Conservation (phyloP, 2,113 vertebrate genomes). For the Calyptomena viridis region DNA sequence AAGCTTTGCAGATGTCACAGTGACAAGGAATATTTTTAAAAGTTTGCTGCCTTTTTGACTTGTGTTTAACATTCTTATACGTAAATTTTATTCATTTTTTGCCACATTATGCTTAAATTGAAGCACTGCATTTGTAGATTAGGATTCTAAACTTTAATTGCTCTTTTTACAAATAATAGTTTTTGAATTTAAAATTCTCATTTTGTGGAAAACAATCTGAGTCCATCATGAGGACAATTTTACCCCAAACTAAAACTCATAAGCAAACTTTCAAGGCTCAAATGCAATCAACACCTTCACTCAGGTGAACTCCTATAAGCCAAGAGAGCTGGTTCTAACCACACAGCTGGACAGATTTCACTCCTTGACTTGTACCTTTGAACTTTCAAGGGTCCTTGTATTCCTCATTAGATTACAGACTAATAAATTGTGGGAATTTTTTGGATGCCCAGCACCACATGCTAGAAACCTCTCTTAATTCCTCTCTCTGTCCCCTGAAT, state of each 20-base stretch:
- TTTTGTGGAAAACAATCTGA: not conserved
- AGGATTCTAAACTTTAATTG: not conserved
- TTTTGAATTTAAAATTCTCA: not conserved
- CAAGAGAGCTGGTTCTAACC: not conserved
- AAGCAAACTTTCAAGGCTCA: not conserved
- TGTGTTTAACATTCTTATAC: not conserved
- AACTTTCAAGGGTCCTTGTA: not conserved
- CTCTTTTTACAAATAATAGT: not conserved
- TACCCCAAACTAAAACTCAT: not conserved
- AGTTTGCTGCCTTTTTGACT: not conserved
- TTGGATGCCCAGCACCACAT: not conserved
- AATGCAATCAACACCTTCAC: not conserved
- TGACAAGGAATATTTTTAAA: not conserved
- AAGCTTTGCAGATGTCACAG: not conserved
- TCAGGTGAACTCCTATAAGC: not conserved
- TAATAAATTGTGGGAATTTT: not conserved
- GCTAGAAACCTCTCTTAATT: not conserved
- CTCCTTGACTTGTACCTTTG: not conserved
- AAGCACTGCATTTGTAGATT: not conserved
- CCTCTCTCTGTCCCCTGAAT: not conserved
- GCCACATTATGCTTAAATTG: not conserved
- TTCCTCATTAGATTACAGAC: not conserved
- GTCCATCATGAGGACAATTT: fast-evolving
- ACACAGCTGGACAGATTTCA: not conserved
- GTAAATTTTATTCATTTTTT: not conserved